phyloP scores from a whole-genome alignment of 1,140 invertebrate species.

The Eupristina koningsbergeri region DNA sequence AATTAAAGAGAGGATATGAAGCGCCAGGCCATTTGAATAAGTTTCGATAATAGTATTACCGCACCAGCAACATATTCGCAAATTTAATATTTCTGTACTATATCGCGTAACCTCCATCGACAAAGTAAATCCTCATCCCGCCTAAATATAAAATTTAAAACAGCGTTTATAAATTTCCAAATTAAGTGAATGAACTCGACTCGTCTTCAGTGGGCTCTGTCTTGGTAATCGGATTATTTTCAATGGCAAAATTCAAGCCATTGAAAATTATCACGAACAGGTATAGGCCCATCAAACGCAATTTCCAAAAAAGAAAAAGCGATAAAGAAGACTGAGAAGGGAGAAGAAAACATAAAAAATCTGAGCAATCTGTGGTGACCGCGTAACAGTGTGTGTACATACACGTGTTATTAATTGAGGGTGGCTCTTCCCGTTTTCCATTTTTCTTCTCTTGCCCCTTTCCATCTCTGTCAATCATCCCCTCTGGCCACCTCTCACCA shows the following conservation, averaged over 20 bases:
- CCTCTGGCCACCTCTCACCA: too few species aligned
- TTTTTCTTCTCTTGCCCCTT: too few species aligned
- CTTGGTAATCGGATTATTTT: not conserved
- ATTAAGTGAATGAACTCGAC: not conserved
- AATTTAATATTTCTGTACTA: too few species aligned
- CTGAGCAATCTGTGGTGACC: not conserved
- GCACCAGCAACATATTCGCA: too few species aligned
- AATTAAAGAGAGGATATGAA: too few species aligned
- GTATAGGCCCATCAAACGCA: not conserved
- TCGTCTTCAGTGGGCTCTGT: not conserved
- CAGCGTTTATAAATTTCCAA: not conserved
- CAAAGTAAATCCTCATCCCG: not conserved
- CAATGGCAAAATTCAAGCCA: not conserved
- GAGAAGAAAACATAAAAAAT: not conserved
- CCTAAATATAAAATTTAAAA: not conserved
- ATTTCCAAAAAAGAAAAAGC: not conserved
- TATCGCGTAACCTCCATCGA: not conserved
- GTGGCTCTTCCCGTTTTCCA: too few species aligned
- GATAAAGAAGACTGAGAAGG: not conserved
- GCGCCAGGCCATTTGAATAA: too few species aligned
- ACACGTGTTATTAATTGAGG: slow-evolving; percentile 44
- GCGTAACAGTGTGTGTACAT: slow-evolving; percentile 5
- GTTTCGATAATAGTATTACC: too few species aligned
- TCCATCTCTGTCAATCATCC: too few species aligned
- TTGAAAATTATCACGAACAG: not conserved